Evolutionary conservation across 1,140 invertebrate genomes (phyloP), one percentile per base, ranked within the genome.

Genomic region (Drosophila mojavensis): DNA sequence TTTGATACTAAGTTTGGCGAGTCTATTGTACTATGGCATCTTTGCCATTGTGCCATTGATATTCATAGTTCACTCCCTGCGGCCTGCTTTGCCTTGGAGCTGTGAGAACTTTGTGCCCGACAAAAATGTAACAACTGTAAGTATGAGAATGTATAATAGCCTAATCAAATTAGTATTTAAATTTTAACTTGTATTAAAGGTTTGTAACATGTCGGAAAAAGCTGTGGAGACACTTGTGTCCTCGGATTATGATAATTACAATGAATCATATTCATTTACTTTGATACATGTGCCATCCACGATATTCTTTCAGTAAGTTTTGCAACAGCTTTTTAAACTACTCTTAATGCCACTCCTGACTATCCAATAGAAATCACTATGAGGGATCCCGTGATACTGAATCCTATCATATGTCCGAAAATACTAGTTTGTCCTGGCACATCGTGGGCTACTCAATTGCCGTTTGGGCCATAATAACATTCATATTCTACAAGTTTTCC

Each of bases 61-160:
- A 13, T 92, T 77, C 20, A 70, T 92, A 1, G 0, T 85, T 1
- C 53, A 90, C 20, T 90, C 91, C 0, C 48, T 92, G 1, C 65
- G 78, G 4, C 82, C 91, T 10, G 89, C 79, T 7, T 4, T 92
- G 41, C 91, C 91, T 3, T 92, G 91, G 91, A 84, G 79, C 24
- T 92, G 91, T 17, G 91, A 92, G 20, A 86, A 17, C 5, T 7
- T 81, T 0, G n/a, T 41, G 2, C 3, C 64, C 0, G 79, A 72
- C 36, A 11, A 17, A 1, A 78, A 78, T 53, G 0, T 9, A 5
- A 51, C 47, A n/a, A 88, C 76, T 2, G 79, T 83, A 45, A 50
- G 55, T 65, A 13, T 11, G 36, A 39, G 13, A 7, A 15, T 1
- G 0, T 6, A 0, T 9, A 15, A 47, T 1, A 17, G 5, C 43